phyloP scores from a whole-genome alignment of 1,140 invertebrate genomes.

The Diorhabda carinulata region DNA sequence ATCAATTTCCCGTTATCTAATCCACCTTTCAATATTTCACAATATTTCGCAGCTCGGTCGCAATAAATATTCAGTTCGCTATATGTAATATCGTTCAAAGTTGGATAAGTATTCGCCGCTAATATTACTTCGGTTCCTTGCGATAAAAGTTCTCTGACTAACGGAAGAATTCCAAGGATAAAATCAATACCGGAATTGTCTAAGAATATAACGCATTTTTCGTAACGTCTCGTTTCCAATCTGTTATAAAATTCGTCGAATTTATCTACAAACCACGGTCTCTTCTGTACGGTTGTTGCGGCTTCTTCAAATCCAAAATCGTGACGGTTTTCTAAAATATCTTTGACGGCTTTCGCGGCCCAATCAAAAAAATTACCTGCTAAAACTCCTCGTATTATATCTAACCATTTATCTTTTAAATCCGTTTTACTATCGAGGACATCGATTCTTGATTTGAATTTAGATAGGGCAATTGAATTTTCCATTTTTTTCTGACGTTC shows the following conservation, averaged over 20 bases:
- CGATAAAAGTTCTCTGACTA: constrained; percentile 78
- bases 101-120: constrained; percentile 88
- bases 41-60: constrained; percentile 66
- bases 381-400: constrained; percentile 58
- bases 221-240: constrained; percentile 63
- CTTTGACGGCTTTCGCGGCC: constrained; percentile 85
- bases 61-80: constrained; percentile 76
- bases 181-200: constrained; percentile 96
- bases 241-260: constrained; percentile 79
- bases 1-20: constrained; percentile 64
- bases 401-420: constrained; percentile 55
- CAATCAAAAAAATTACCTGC: constrained; percentile 94
- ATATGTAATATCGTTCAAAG: constrained; percentile 92
- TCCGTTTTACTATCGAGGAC: constrained; percentile 56
- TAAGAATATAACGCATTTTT: constrained; percentile 88
- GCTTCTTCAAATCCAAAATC: constrained; percentile 81
- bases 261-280: constrained; percentile 87
- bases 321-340: constrained; percentile 69
- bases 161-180: constrained; percentile 86
- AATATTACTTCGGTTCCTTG: constrained; percentile 85
- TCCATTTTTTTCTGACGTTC: constrained; percentile 64
- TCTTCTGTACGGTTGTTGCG: constrained; percentile 63
- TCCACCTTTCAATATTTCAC: constrained; percentile 65
- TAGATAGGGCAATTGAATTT: constrained; percentile 55
- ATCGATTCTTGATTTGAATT: constrained; percentile 52